Conservation (phyloP, 2,888 invertebrate genomes). For the Empis livida region DNA sequence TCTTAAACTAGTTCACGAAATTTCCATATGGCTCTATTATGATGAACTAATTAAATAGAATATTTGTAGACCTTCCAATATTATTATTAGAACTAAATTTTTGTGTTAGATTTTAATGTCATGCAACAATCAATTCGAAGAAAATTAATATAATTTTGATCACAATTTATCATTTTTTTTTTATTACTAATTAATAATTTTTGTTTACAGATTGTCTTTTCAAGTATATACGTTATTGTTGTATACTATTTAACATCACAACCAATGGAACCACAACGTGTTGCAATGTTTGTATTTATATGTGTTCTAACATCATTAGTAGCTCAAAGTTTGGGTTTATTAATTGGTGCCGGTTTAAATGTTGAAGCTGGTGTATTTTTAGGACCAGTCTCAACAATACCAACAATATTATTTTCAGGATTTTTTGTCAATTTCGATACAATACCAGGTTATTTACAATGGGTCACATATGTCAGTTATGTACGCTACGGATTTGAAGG, state of each 20-base stretch:
- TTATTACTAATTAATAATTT: not conserved
- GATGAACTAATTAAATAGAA: no score
- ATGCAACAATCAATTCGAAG: no score
- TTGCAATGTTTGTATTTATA: constrained; percentile 35
- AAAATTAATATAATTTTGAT: no score
- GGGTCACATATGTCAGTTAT: constrained; percentile 84
- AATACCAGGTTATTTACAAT: constrained; percentile 76
- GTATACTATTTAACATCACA: constrained; percentile 94
- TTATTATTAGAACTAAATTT: no score
- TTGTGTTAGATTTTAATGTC: no score
- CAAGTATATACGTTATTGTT: constrained; percentile 74
- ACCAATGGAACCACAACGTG: constrained; percentile 75
- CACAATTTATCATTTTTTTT: no score
- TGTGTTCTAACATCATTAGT: constrained; percentile 75
- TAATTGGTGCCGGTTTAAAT: constrained; percentile 86
- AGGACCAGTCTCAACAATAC: constrained; percentile 84
- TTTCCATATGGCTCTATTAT: no score
- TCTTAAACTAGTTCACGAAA: no score
- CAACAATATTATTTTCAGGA: constrained; percentile 83
- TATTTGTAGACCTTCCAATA: no score
- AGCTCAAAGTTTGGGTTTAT: constrained; percentile 80
- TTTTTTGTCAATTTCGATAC: constrained; percentile 90
- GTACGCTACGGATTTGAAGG: constrained; percentile 86
- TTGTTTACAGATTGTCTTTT: constrained; percentile 62
- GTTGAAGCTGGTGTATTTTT: constrained; percentile 66